Base-by-base conservation (phyloP, 2,113 vertebrate genomes). In the Psophia crepitans region DNA sequence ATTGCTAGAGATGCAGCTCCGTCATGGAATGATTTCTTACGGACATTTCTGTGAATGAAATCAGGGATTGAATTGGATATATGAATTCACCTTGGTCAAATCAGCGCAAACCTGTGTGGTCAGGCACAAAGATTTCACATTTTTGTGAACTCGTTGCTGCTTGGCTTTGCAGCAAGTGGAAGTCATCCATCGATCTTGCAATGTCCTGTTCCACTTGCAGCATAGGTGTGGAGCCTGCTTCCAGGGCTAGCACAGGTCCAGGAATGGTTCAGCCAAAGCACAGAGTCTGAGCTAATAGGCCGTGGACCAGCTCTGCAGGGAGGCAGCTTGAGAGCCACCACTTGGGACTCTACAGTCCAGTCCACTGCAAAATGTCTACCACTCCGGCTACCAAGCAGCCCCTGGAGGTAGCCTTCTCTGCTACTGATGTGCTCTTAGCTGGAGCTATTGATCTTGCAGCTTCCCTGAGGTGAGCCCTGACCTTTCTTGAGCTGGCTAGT, bases 181-280 rank as follows among this genome's bases (percentile, higher is more conserved):
- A 68, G 32, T 54, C 57, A 58, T 32, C 33, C 26, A 28, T 79
- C 8, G 3, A 20, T 48, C 33, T 57, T 68, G 39, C 0, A 0
- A 66, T 71, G 20, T 54, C 35, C 26, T 68, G 17, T 83, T 88
- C 53, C 54, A 39, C 6, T 8, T 48, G 35, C 4, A 5, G 33
- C 44, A 61, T 11, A 41, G 48, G 22, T 44, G 12, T 89, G 64
- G 23, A 74, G 68, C 23, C 28, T 73, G 32, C 48, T 92, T 78
- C 18, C 63, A 86, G 35, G 37, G 26, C 64, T 79, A 73, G 43
- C 21, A 37, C 19, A 16, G 17, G 39, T 48, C 48, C 35, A 28
- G 71, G 27, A 84, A 44, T 2, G 4, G 30, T 53, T 90, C 93
- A 84, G 54, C 39, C 54, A 80, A 84, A 89, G 71, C 83, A 76